These are phyloP conservation scores for Caradrina kadenii DNA, from an alignment of 2,888 invertebrate species.

Conservation along the genomic window DNA sequence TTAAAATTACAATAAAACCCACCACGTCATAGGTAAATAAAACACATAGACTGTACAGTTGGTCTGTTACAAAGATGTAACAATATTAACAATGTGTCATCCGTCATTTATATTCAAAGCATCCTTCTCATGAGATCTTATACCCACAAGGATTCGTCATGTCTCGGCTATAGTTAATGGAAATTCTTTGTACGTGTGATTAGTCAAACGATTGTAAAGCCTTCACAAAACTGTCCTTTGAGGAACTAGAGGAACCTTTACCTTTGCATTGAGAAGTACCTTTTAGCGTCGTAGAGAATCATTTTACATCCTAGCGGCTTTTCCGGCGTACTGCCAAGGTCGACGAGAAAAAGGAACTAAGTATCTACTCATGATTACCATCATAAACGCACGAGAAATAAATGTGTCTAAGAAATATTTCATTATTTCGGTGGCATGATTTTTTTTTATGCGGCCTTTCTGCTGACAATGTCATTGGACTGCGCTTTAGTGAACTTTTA, in stretches of 20 bases:
- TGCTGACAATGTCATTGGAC: background rate
- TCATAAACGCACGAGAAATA: slow-evolving; percentile 21
- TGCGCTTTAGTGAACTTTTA: slow-evolving; percentile 1
- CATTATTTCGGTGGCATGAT: slow-evolving; percentile 14
- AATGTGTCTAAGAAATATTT: background rate
- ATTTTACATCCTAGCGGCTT: slow-evolving; percentile 36
- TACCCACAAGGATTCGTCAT: slow-evolving; percentile 66
- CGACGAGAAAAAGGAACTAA: slow-evolving; percentile 7
- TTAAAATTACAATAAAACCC: slow-evolving; percentile 55
- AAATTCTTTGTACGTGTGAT: slow-evolving; percentile 55
- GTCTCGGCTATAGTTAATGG: slow-evolving; percentile 52
- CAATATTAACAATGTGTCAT: slow-evolving; percentile 57
- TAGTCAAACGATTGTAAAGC: slow-evolving; percentile 53
- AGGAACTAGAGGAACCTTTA: slow-evolving; percentile 50
- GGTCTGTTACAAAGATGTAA: slow-evolving; percentile 24
- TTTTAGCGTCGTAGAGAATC: slow-evolving; percentile 27
- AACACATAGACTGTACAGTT: slow-evolving; percentile 24
- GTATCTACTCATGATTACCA: slow-evolving; percentile 14
- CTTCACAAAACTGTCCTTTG: slow-evolving; percentile 53
- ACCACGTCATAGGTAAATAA: slow-evolving; percentile 51
- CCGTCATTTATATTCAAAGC: slow-evolving; percentile 67
- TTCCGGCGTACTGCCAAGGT: slow-evolving; percentile 45
- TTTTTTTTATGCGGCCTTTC: slow-evolving; percentile 19
- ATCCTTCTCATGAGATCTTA: slow-evolving; percentile 62
- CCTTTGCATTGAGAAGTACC: slow-evolving; percentile 54